phyloP scores from a whole-genome alignment of 2,113 vertebrate genomes.

The Neogobius melanostomus region DNA sequence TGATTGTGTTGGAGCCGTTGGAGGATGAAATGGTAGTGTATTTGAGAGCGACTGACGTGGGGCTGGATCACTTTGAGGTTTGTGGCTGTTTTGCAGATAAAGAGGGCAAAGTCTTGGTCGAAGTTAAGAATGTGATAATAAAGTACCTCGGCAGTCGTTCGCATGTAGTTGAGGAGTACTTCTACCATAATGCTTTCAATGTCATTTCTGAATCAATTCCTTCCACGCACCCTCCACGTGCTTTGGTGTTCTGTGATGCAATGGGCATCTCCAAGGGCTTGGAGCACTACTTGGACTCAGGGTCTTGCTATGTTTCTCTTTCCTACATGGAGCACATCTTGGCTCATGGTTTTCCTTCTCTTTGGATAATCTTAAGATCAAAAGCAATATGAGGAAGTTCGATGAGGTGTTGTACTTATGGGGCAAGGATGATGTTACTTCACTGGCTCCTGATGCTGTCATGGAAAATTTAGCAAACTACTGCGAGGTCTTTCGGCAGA shows the following conservation, averaged over 20 bases:
- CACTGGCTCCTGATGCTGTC: slow-evolving; percentile 52
- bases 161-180: slow-evolving; percentile 75
- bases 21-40: slow-evolving; percentile 85
- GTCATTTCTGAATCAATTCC: slow-evolving; percentile 37
- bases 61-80: slow-evolving; percentile 72
- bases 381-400: slow-evolving; percentile 62
- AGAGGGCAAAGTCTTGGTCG: slow-evolving; percentile 77
- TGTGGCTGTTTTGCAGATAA: slow-evolving; percentile 84
- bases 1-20: slow-evolving; percentile 76
- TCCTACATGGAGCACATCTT: slow-evolving; percentile 58
- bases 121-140: slow-evolving; percentile 75
- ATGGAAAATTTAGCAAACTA: slow-evolving; percentile 72
- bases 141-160: slow-evolving; percentile 65
- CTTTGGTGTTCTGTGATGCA: slow-evolving; percentile 80
- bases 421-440: slow-evolving; percentile 76
- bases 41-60: slow-evolving; percentile 71
- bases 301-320: slow-evolving; percentile 69
- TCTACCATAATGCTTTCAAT: slow-evolving; percentile 79
- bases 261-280: slow-evolving; percentile 76
- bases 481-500: slow-evolving; percentile 80
- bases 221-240: slow-evolving; percentile 49
- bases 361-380: slow-evolving; percentile 58
- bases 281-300: slow-evolving; percentile 69
- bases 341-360: slow-evolving; percentile 37
- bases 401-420: slow-evolving; percentile 83